phyloP scores from a whole-genome alignment of 2,888 invertebrate genomes.

The Orthosia incerta region DNA sequence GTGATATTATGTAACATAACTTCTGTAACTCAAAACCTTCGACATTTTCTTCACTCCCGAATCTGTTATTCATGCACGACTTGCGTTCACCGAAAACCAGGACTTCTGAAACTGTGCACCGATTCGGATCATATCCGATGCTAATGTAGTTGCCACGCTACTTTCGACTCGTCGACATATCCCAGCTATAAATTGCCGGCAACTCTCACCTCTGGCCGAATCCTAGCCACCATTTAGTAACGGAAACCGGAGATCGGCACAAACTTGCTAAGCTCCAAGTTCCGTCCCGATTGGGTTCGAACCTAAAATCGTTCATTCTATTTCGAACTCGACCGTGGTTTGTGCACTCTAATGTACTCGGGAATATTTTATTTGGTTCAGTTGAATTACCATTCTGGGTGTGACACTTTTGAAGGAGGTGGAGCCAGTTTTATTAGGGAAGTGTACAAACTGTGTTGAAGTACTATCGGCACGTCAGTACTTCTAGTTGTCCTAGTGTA shows the following conservation, averaged over 20 bases:
- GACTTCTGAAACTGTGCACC: slow-evolving; percentile 6
- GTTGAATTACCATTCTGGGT: slow-evolving; percentile 17
- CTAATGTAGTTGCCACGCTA: slow-evolving; percentile 42
- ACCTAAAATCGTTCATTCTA: slow-evolving; percentile 72
- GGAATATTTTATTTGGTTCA: slow-evolving; percentile 36
- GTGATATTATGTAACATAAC: neutral
- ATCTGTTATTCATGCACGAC: slow-evolving; percentile 9
- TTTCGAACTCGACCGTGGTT: slow-evolving; percentile 56
- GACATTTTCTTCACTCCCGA: neutral
- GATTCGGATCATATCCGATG: neutral
- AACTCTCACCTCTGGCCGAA: slow-evolving; percentile 66
- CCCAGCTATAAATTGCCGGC: slow-evolving; percentile 42
- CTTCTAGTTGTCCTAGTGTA: neutral
- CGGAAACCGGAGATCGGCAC: slow-evolving; percentile 75
- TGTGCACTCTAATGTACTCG: slow-evolving; percentile 18
- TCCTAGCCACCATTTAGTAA: slow-evolving; percentile 76
- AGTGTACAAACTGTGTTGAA: neutral
- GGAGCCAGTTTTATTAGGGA: neutral
- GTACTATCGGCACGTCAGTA: too few species aligned
- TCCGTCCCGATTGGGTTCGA: slow-evolving; percentile 69
- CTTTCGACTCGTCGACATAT: slow-evolving; percentile 48
- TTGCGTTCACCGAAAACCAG: slow-evolving; percentile 6
- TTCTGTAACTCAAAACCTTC: neutral
- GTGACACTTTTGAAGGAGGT: slow-evolving; percentile 1
- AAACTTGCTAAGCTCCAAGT: slow-evolving; percentile 74